phyloP scores from a whole-genome alignment of 2,797 vertebrate species.

The Decapterus maruadsi region DNA sequence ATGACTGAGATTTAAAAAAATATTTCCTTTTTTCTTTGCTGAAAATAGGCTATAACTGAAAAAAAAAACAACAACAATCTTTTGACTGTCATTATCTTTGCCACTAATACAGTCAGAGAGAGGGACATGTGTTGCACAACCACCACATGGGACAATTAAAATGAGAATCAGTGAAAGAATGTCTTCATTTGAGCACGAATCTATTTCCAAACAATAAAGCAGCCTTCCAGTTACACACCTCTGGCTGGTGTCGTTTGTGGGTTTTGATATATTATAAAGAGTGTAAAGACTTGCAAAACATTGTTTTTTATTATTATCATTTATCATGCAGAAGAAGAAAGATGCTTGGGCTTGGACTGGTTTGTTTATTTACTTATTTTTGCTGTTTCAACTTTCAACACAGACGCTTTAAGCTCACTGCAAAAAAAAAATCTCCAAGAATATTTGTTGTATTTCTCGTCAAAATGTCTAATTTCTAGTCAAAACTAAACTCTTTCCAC shows the following conservation, averaged over 20 bases:
- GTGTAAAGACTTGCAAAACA: slow-evolving; percentile 16
- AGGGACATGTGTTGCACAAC: slow-evolving; percentile 87
- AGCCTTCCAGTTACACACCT: slow-evolving; percentile 88
- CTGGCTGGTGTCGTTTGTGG: slow-evolving; percentile 79
- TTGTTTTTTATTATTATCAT: neutral
- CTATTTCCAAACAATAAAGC: slow-evolving; percentile 92
- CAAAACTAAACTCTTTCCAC: too few species aligned
- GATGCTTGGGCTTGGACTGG: too few species aligned
- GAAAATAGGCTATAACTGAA: slow-evolving; percentile 77
- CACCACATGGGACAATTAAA: slow-evolving; percentile 84
- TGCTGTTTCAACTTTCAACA: too few species aligned
- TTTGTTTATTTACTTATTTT: too few species aligned
- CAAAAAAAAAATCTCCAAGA: too few species aligned
- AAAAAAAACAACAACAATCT: slow-evolving; percentile 59
- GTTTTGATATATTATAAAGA: slow-evolving; percentile 5
- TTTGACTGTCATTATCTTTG: slow-evolving; percentile 87
- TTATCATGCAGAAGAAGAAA: too few species aligned
- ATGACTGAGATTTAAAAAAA: slow-evolving; percentile 81
- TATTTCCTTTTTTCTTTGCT: slow-evolving; percentile 81
- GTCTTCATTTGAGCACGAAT: slow-evolving; percentile 90
- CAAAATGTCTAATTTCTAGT: too few species aligned
- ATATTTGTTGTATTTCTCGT: too few species aligned
- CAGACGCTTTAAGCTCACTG: too few species aligned
- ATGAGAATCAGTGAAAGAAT: slow-evolving; percentile 87
- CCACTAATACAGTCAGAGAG: slow-evolving; percentile 86